Percentiles rank a stretch among this genome's conserved stretches.
phyloP scores from a whole-genome alignment of 2,888 invertebrate species.

The Ophion slaviceki region DNA sequence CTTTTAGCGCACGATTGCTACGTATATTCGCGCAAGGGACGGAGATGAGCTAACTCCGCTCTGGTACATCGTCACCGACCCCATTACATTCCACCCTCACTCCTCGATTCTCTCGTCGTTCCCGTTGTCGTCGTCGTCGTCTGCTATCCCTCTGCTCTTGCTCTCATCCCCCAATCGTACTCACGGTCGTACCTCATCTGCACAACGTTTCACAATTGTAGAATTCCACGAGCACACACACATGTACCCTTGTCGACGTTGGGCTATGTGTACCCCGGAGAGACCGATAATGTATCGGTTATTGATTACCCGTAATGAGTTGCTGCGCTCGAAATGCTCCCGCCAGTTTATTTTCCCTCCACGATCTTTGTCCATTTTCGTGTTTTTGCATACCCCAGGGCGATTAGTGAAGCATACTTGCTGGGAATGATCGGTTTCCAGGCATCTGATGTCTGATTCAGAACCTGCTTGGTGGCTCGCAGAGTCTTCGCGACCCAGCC shows the following conservation, averaged over 20 bases:
- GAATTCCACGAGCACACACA: conserved; percentile 63
- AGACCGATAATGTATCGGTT: conserved; percentile 78
- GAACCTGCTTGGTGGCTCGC: too few relatives aligned
- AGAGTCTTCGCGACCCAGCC: too few relatives aligned
- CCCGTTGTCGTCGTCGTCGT: conserved; percentile 47
- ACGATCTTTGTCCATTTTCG: conserved; percentile 31
- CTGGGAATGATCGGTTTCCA: background rate
- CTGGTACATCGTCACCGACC: conserved; percentile 55
- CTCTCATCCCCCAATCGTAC: conserved; percentile 43
- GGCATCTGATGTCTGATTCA: too few relatives aligned
- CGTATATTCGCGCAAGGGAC: conserved; percentile 66
- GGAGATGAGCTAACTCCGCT: conserved; percentile 78
- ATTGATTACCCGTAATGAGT: conserved; percentile 81
- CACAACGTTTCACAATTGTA: conserved; percentile 49
- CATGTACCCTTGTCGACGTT: conserved; percentile 19
- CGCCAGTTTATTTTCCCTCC: conserved; percentile 53
- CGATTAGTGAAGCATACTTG: background rate
- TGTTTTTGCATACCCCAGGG: background rate
- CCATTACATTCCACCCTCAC: conserved; percentile 39
- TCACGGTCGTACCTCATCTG: conserved; percentile 60
- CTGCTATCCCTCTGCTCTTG: conserved; percentile 45
- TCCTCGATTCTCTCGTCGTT: conserved; percentile 65
- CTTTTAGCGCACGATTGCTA: conserved; percentile 52
- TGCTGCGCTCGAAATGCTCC: conserved; percentile 66
- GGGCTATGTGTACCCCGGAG: background rate